A percentile compares a stretch with the other conserved stretches of the same genome.
phyloP scores from a whole-genome alignment of 2,888 invertebrate species.

The Notodonta ziczac region DNA sequence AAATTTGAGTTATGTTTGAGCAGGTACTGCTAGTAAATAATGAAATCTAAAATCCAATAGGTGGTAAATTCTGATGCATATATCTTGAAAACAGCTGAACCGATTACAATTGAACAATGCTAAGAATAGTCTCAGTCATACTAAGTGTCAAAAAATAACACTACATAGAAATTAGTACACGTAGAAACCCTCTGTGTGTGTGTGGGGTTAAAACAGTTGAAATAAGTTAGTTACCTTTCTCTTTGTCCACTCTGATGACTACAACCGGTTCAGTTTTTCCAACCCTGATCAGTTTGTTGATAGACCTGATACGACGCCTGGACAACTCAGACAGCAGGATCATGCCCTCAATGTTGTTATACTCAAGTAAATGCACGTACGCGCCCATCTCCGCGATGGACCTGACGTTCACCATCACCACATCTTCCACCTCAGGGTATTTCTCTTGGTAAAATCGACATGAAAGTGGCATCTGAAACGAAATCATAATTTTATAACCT shows the following conservation, averaged over 20 bases:
- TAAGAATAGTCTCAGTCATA: too few relatives aligned
- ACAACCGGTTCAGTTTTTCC: constrained; percentile 99
- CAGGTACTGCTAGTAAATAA: too few relatives aligned
- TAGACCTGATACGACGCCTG: constrained; percentile 98
- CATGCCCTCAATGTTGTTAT: constrained; percentile 99
- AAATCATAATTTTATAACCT: constrained; percentile 64
- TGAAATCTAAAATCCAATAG: too few relatives aligned
- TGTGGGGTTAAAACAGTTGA: too few relatives aligned
- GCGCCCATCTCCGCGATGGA: constrained; percentile 99
- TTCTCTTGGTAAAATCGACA: constrained; percentile 99
- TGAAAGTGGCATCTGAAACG: constrained; percentile 91
- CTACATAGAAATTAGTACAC: too few relatives aligned
- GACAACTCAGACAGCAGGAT: constrained; percentile 99
- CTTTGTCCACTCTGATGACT: constrained; percentile 99
- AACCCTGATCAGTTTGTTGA: constrained; percentile 99
- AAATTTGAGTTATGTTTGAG: too few relatives aligned
- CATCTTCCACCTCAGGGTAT: constrained; percentile 99
- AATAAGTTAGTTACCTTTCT: constrained; percentile 90
- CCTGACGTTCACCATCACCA: constrained; percentile 99
- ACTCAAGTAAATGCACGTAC: constrained; percentile 98
- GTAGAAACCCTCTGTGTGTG: too few relatives aligned
- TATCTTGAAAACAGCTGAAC: too few relatives aligned
- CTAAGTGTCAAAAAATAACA: too few relatives aligned
- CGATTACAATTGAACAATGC: too few relatives aligned
- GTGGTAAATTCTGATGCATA: too few relatives aligned